Evolutionary conservation across 2,888 invertebrate species (phyloP), one percentile per base, ranked within the genome.

Genomic region (Napeogenes sylphis): DNA sequence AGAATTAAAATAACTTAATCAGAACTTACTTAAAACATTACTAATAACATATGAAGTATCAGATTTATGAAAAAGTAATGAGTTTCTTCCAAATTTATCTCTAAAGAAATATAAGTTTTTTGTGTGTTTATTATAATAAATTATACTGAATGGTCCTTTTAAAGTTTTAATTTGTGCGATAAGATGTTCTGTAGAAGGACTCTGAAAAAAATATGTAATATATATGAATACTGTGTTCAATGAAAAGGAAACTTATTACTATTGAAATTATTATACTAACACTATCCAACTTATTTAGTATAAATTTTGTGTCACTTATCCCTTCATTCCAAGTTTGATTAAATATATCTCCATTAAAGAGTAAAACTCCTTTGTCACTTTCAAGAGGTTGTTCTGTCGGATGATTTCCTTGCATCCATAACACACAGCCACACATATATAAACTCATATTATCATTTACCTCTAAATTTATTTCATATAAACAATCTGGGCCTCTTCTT

Each of bases 291-390:
- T 77, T 81, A 3, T 87, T 72, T 74, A 92, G 83, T 63, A 94
- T 83, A 68, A 87, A 77, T 70, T 81, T 73, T 0, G 94, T 93
- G 74, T 94, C 94, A 67, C 92, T 90, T 6, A 71, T 76, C 57
- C 72, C 65, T 46, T 58, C 69, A 21, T 78, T 69, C 77, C 87
- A 82, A 54, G 80, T 72, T 42, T 87, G 79, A 71, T 91, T 93
- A 85, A 95, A 98, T 70, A 97, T 92, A 85, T 99, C 98, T 38
- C 98, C 98, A 90, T 98, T 98, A 91, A 95, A 97, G 32, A 97
- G 81, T 61, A 98, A 87, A 60, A 94, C 79, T 68, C 95, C 94
- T 33, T 91, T 88, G 46, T 91, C 79, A 10, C 84, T 82, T 78
- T 93, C 91, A 35, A 92, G 59, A 0, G 98, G 98, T 80, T 98